phyloP scores from a whole-genome alignment of 2,888 invertebrate species.

The Leptogaster cylindrica region DNA sequence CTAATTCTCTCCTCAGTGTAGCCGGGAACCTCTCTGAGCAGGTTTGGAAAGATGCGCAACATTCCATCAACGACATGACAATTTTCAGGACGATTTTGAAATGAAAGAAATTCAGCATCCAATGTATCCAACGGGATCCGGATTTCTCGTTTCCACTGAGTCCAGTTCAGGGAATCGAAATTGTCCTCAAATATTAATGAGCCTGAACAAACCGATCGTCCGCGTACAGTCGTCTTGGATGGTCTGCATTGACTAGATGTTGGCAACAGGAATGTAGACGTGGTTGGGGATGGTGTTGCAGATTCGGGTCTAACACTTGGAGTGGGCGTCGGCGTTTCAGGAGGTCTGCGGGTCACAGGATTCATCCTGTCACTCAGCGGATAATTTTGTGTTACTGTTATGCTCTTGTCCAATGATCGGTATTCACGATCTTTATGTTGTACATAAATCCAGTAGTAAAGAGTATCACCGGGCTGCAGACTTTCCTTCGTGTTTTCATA shows the following conservation, averaged over 20 bases:
- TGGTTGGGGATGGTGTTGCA: background rate
- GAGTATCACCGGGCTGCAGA: conserved; percentile 65
- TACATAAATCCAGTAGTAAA: conserved; percentile 70
- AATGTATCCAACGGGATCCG: conserved; percentile 64
- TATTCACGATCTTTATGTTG: conserved; percentile 60
- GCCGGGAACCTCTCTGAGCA: conserved; percentile 52
- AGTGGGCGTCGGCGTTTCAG: too few species aligned
- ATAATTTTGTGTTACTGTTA: background rate
- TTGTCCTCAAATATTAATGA: conserved; percentile 69
- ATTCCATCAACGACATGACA: conserved; percentile 55
- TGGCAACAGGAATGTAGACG: too few species aligned
- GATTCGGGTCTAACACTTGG: background rate
- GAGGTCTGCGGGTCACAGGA: too few species aligned
- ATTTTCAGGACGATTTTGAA: conserved; percentile 57
- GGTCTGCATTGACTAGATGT: conserved; percentile 31
- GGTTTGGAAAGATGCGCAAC: conserved; percentile 59
- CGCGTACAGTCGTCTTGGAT: conserved; percentile 53
- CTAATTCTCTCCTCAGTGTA: conserved; percentile 51
- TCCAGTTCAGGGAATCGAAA: conserved; percentile 64
- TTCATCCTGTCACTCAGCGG: background rate
- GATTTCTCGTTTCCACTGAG: conserved; percentile 67
- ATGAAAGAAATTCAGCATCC: conserved; percentile 63
- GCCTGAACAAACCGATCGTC: conserved; percentile 62
- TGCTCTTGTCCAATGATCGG: conserved; percentile 20
- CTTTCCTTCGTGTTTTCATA: conserved; percentile 62